A percentile compares a stretch with the other conserved stretches of the same genome.
Conservation (phyloP, 2,113 vertebrate species). For the Halichoeres trimaculatus region DNA sequence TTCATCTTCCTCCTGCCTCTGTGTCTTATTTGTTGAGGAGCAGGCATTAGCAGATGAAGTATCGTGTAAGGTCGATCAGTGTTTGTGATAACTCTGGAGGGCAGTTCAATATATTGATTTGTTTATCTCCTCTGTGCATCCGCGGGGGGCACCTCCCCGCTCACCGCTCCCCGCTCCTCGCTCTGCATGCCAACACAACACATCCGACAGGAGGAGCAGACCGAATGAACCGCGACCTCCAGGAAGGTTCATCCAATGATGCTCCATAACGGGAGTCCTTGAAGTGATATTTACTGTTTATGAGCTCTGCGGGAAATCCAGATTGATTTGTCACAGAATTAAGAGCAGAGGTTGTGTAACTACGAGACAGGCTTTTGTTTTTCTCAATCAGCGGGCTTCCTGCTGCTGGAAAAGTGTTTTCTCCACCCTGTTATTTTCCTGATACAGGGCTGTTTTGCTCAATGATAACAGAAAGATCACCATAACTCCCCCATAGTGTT, state of each 20-base stretch:
- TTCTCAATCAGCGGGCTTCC: constrained; percentile 5
- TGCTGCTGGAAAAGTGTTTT: constrained; percentile 1
- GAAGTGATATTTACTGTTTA: constrained; percentile 16
- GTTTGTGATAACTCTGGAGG: constrained; percentile 51
- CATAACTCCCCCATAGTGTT: constrained; percentile 14
- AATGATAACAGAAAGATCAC: constrained; percentile 16
- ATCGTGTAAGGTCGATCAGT: constrained; percentile 49
- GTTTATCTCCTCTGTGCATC: constrained; percentile 50
- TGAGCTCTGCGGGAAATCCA: constrained; percentile 15
- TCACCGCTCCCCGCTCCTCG: not conserved
- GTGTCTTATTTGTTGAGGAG: constrained; percentile 10
- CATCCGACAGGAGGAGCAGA: constrained; percentile 9
- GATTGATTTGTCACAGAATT: constrained; percentile 7
- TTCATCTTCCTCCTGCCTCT: not conserved
- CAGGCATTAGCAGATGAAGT: constrained; percentile 32
- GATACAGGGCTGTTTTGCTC: not conserved
- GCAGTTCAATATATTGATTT: constrained; percentile 69
- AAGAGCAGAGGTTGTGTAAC: constrained; percentile 18
- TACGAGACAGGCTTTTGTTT: constrained; percentile 10
- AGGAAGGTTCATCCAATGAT: not conserved
- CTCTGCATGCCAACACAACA: constrained; percentile 9
- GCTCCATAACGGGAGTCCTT: not conserved
- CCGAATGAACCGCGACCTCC: not conserved
- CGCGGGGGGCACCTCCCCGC: constrained; percentile 11
- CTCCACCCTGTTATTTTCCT: constrained; percentile 24